Percentiles rank a stretch among this genome's conserved stretches.
Conservation (phyloP, 2,888 invertebrate genomes). For the Microchrysa polita region DNA sequence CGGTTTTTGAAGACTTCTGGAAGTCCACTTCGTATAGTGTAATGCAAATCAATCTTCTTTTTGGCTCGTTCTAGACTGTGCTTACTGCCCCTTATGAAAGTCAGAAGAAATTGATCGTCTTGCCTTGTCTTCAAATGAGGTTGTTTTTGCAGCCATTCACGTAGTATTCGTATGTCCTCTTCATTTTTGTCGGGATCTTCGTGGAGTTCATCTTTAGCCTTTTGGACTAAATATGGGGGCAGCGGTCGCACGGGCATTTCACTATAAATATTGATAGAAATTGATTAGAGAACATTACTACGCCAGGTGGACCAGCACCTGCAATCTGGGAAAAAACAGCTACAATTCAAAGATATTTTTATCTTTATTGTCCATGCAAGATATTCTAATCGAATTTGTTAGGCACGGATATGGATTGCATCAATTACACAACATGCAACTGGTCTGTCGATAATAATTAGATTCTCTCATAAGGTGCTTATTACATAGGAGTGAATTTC, state of each 20-base stretch:
- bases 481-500: too few species aligned
- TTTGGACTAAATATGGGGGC: slow-evolving; percentile 57
- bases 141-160: slow-evolving; percentile 66
- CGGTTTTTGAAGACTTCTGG: slow-evolving; percentile 68
- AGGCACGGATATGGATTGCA: too few species aligned
- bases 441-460: too few species aligned
- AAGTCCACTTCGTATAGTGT: slow-evolving; percentile 67
- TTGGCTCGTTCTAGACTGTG: slow-evolving; percentile 68
- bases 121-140: slow-evolving; percentile 60
- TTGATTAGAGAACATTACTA: too few species aligned
- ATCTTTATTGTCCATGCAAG: too few species aligned
- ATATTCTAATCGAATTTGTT: too few species aligned
- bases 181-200: slow-evolving; percentile 63
- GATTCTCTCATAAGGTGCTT: too few species aligned
- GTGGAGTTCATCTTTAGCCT: slow-evolving; percentile 64
- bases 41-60: slow-evolving; percentile 69
- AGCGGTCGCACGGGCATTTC: slow-evolving; percentile 55
- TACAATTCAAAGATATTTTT: too few species aligned
- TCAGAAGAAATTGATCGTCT: slow-evolving; percentile 66
- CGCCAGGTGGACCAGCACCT: too few species aligned
- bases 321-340: too few species aligned
- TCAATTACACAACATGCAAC: too few species aligned
- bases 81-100: slow-evolving; percentile 67
- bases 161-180: slow-evolving; percentile 63
- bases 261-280: too few species aligned